Evolutionary conservation across 2,113 vertebrate species (phyloP).

Genomic region (Lepus europaeus): DNA sequence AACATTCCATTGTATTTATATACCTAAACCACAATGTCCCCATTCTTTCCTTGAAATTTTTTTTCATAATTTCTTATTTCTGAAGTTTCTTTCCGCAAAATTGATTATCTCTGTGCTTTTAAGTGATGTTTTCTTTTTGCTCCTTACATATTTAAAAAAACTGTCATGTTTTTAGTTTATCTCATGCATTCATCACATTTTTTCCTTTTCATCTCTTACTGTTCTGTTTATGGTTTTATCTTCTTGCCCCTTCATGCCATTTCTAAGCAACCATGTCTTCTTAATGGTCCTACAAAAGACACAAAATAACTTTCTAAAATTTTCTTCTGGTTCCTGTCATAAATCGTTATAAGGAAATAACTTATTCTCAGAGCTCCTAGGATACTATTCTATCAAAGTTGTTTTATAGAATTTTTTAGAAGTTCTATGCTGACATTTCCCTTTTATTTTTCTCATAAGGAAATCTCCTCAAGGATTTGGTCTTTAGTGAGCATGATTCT

Average conservation of each 20-base stretch:
- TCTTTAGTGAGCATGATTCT: background rate
- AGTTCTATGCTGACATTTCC: background rate
- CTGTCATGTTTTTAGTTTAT: background rate
- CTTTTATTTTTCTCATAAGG: background rate
- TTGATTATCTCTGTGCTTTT: background rate
- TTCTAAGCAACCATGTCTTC: background rate
- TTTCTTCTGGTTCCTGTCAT: constrained; percentile 15
- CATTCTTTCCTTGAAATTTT: background rate
- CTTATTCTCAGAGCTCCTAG: background rate
- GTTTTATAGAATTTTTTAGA: background rate
- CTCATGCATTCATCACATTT: background rate
- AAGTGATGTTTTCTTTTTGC: background rate
- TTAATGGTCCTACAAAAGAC: background rate
- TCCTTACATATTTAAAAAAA: background rate
- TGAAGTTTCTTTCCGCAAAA: background rate
- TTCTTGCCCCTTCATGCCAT: background rate
- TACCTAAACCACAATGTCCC: background rate
- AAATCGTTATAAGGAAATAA: constrained; percentile 32
- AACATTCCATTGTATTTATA: background rate
- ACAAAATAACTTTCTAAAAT: background rate
- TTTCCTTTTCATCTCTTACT: background rate
- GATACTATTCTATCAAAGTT: background rate
- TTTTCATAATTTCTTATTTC: background rate
- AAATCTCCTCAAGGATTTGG: background rate
- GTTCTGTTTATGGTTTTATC: background rate